Base-by-base conservation (phyloP, 2,797 vertebrate species). In the Neomorphus geoffroyi region DNA sequence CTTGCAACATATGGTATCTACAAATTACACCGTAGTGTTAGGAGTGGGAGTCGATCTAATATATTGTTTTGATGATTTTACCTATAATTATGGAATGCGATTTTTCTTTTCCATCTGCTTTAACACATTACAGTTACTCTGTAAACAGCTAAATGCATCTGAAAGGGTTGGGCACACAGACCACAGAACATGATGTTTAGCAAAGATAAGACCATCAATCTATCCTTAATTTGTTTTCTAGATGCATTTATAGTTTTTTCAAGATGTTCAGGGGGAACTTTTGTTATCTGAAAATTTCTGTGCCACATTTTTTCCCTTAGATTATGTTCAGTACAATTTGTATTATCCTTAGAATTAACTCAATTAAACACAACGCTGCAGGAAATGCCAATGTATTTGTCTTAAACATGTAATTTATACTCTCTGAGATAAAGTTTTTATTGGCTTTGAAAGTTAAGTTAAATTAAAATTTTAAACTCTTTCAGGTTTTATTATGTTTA, bases 61-160 rank as follows among this genome's bases (percentile, higher is more conserved):
- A 32, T 80, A 54, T 71, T 86, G 22, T 86, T 96, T 96, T 92
- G 78, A 75, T 92, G 39, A 57, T 86, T 95, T 69, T 74, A 21
- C 45, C 57, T 93, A 8, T 88, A 95, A 91, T 85, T 90, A 70
- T 5, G 61, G 24, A 67, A 48, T 58, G 11, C 39, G 11, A 13
- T 16, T 32, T 77, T 72, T 92, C 92, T 61, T 57, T 57, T 4
- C 26, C 24, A 28, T 89, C n/a, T 88, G 16, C 26, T 90, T 95
- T 92, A 86, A 56, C 37, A 51, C 6, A 92, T 96, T 56, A 64
- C 51, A 74, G 23, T 69, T 92, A 88, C 11, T 22, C 53, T 90
- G 4, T 65, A 88, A 86, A 89, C 9, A 95, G 14, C 41, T 70
- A 88, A 93, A 93, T 0, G 2, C 39, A n/a, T 65, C 71, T 67